A percentile compares a stretch with the other conserved stretches of the same genome.
Evolutionary conservation across 2,888 invertebrate genomes (phyloP).

Genomic region (Protonemura montana): DNA sequence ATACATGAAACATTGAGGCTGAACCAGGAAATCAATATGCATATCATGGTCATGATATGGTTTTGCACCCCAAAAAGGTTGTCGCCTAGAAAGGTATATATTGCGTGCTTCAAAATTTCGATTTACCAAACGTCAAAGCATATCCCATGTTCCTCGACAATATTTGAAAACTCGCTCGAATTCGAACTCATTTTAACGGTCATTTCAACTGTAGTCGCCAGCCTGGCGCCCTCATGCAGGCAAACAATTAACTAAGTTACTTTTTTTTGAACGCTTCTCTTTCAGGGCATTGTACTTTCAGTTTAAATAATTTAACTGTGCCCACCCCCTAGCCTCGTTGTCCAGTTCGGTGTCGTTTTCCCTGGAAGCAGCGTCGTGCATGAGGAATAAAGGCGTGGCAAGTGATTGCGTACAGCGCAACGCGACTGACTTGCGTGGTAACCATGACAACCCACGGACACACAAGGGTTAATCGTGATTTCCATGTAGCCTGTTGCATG

Average conservation of each 20-base stretch:
- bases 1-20: neutral
- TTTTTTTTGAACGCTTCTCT: neutral
- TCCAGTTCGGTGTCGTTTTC: neutral
- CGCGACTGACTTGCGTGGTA: neutral
- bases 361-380: neutral
- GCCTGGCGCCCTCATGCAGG: neutral
- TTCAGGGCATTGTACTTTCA: neutral
- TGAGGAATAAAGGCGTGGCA: neutral
- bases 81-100: no score
- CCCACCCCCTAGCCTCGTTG: neutral
- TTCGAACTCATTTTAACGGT: no score
- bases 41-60: no score
- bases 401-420: no score
- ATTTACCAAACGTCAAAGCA: no score
- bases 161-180: no score
- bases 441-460: neutral
- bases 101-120: no score
- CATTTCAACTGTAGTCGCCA: no score
- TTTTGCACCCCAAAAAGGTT: no score
- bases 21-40: neutral
- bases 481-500: conserved; percentile 5
- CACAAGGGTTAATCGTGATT: neutral
- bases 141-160: no score
- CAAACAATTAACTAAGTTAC: neutral
- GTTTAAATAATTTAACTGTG: neutral